Percentiles rank a stretch among this genome's conserved stretches.
phyloP scores from a whole-genome alignment of 2,113 vertebrate genomes.

The Amblyopsis rosae region DNA sequence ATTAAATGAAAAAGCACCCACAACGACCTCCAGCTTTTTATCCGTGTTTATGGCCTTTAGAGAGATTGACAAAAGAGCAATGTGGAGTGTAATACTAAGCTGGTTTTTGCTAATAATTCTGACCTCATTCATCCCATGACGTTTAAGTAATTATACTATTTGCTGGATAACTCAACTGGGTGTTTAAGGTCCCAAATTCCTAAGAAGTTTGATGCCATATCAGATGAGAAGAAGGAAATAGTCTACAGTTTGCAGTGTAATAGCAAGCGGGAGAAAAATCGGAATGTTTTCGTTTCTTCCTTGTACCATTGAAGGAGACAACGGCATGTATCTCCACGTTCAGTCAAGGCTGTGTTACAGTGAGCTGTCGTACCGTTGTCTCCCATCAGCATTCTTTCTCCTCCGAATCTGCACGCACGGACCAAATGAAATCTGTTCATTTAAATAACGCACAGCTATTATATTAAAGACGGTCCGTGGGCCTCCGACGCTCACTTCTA shows the following conservation, averaged over 20 bases:
- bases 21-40: conserved; percentile 27
- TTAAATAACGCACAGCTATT: conserved; percentile 52
- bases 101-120: too few species aligned
- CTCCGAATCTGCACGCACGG: conserved; percentile 8
- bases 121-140: too few species aligned
- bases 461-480: conserved; percentile 41
- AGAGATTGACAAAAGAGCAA: conserved; percentile 46
- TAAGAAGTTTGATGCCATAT: neutral
- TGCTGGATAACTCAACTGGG: conserved; percentile 27
- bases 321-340: conserved; percentile 17
- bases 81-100: conserved; percentile 26
- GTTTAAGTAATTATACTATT: conserved; percentile 6
- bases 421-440: conserved; percentile 31
- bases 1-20: conserved; percentile 33
- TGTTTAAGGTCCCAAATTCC: conserved; percentile 17
- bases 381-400: conserved; percentile 2
- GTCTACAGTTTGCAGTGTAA: too few species aligned
- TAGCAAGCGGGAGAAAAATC: neutral
- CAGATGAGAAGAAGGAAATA: too few species aligned
- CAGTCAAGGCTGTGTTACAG: conserved; percentile 23
- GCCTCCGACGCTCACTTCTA: conserved; percentile 30
- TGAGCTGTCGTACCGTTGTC: conserved; percentile 4
- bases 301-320: conserved; percentile 15
- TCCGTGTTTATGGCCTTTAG: conserved; percentile 47
- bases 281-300: conserved; percentile 20